Evolutionary conservation across 2,888 invertebrate species (phyloP), one percentile per base, ranked within the genome.

Genomic region (Oscheius sp.): DNA sequence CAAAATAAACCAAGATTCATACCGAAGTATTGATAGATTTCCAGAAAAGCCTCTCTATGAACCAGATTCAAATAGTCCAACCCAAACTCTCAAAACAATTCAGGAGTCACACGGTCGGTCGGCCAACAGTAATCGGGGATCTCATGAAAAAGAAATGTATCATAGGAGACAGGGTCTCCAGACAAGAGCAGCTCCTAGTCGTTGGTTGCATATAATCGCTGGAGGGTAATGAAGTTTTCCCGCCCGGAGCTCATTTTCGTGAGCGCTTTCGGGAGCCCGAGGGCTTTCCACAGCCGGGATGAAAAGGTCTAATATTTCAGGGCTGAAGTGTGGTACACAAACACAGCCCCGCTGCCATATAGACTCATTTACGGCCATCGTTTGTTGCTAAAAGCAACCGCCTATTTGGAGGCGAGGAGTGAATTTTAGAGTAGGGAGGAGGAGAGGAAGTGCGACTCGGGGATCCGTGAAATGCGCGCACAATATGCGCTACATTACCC

Each of bases 151-250:
- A 21, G 21, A 42, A 7, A 42, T 42, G 4, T 42, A 5, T 42
- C 3, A 7, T 42, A 42, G 7, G 42, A 42, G 42, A 42, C 42
- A 42, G 42, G 42, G 21, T n/a, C 21, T 7, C 42, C 42, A 42
- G 21, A 21, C 21, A 42, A 42, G 42, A 42, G 42, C 7, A 3
- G 3, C 42, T 42, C 42, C 42, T 42, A 3, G 3, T 42, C 42
- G 42, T 42, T 42, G 42, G 42, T 42, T 42, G 42, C 42, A 42
- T 42, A 42, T 42, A 42, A 42, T 42, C 42, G 42, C n/a, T 35
- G 59, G 33, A 9, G 59, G 55, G 55, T 68, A 68, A 68, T 68
- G 68, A 68, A 68, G 68, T 68, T 68, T 68, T 35, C 55, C 53
- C 29, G 65, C 48, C 50, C 50, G 29, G 51, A 21, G 65, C 55